These are phyloP conservation scores for Kuschelorhynchus macadamiae DNA, from an alignment of 2,888 invertebrate genomes.

Conservation along the genomic window DNA sequence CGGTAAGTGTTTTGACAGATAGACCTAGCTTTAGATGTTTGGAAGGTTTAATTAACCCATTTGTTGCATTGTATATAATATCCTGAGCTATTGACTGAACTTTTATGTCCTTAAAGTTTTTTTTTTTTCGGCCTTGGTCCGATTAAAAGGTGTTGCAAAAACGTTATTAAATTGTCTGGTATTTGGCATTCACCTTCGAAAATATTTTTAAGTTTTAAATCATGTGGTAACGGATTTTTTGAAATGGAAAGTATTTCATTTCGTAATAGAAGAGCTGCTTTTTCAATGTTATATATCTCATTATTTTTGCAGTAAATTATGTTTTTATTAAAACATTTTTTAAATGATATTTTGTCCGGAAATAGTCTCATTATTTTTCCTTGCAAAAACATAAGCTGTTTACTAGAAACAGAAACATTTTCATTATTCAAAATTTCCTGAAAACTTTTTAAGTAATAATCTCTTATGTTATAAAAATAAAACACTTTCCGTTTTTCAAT, in stretches of 20 bases:
- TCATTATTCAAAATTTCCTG: neutral
- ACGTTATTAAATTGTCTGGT: neutral
- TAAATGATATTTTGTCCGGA: neutral
- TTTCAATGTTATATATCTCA: neutral
- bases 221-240: neutral
- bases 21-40: too few species aligned
- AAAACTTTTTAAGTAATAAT: neutral
- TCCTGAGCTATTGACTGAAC: neutral
- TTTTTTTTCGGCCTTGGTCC: neutral
- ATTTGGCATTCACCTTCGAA: neutral
- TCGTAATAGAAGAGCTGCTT: neutral
- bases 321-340: neutral
- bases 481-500: neutral
- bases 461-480: neutral
- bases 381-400: neutral
- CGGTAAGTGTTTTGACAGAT: too few species aligned
- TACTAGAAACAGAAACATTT: neutral
- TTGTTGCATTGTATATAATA: neutral
- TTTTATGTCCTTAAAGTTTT: neutral
- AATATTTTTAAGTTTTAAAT: neutral
- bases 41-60: neutral
- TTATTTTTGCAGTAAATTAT: neutral
- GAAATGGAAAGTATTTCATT: neutral
- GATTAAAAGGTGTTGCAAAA: neutral
- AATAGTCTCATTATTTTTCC: neutral